Evolutionary conservation across 2,888 invertebrate genomes (phyloP).

Genomic region (Acrocera orbiculus): DNA sequence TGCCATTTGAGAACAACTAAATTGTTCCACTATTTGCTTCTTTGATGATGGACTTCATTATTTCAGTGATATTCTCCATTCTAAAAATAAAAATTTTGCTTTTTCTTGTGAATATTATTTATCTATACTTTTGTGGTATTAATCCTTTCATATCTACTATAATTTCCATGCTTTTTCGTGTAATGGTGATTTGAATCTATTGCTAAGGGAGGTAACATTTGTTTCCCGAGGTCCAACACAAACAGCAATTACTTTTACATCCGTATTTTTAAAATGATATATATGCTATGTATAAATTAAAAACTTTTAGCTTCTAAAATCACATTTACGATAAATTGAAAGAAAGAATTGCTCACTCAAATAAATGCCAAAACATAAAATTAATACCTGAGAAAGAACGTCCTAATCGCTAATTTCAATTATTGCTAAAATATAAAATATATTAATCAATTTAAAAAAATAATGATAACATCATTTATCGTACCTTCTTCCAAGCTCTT

Average conservation of each 20-base stretch:
- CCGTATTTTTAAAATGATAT: constrained; percentile 53
- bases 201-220: constrained; percentile 47
- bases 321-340: too few species aligned
- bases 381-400: too few species aligned
- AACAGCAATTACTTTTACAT: constrained; percentile 50
- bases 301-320: too few species aligned
- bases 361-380: too few species aligned
- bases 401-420: too few species aligned
- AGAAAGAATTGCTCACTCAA: too few species aligned
- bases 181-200: constrained; percentile 50
- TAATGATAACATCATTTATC: too few species aligned
- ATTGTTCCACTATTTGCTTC: constrained; percentile 53
- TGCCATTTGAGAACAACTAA: constrained; percentile 52
- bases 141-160: constrained; percentile 46
- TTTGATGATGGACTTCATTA: constrained; percentile 43
- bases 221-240: constrained; percentile 54
- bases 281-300: constrained; percentile 36
- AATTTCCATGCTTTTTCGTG: constrained; percentile 57
- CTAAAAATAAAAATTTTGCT: constrained; percentile 31
- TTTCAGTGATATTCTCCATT: constrained; percentile 49
- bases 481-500: too few species aligned
- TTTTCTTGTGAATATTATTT: constrained; percentile 2
- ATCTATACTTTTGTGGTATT: constrained; percentile 42
- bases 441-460: too few species aligned
- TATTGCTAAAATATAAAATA: too few species aligned